Conservation (phyloP, 2,113 vertebrate species). For the Clarias macrocephalus region DNA sequence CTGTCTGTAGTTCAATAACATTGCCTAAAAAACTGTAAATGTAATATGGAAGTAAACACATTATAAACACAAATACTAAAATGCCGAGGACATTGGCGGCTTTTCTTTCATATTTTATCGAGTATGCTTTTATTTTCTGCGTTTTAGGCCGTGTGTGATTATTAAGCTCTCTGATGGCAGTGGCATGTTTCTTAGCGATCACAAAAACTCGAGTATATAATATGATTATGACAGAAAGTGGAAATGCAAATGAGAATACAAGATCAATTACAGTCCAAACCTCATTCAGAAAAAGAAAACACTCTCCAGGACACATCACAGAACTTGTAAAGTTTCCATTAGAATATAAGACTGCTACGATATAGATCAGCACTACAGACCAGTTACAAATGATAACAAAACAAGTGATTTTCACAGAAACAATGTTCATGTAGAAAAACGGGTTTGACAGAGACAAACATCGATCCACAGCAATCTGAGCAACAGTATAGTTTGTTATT, state of each 20-base stretch:
- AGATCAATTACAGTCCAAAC: constrained; percentile 46
- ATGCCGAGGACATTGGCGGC: too few species aligned
- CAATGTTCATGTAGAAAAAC: constrained; percentile 40
- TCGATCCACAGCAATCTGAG: constrained; percentile 44
- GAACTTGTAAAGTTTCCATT: constrained; percentile 54
- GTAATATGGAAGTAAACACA: too few species aligned
- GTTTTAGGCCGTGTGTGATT: background rate
- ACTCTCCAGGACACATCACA: constrained; percentile 46
- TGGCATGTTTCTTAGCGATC: constrained; percentile 51
- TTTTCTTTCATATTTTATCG: too few species aligned
- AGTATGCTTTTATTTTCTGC: too few species aligned
- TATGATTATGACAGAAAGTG: constrained; percentile 39
- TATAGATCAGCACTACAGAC: constrained; percentile 19
- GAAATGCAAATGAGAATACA: background rate
- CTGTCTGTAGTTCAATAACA: too few species aligned
- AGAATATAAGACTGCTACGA: constrained; percentile 18
- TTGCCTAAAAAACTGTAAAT: too few species aligned
- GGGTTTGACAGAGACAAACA: constrained; percentile 46
- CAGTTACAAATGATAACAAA: background rate
- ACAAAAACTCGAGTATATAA: constrained; percentile 49
- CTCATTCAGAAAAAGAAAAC: constrained; percentile 31
- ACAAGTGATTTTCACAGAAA: constrained; percentile 5
- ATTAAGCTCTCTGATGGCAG: background rate
- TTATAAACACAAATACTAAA: too few species aligned
- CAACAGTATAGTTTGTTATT: background rate